phyloP scores from a whole-genome alignment of 2,113 vertebrate species.

The Eretmochelys imbricata region DNA sequence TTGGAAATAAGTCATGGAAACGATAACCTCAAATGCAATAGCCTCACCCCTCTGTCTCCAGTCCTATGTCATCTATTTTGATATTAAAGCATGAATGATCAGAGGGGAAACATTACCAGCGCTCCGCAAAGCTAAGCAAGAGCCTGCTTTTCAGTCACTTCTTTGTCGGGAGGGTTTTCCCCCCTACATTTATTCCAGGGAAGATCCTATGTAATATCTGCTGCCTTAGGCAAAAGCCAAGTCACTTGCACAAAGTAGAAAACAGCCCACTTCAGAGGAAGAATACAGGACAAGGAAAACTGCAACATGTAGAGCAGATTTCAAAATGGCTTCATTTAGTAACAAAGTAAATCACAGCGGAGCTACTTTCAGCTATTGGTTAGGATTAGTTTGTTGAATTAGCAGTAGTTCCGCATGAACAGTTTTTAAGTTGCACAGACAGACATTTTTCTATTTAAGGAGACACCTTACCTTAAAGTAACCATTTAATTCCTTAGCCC shows the following conservation, averaged over 20 bases:
- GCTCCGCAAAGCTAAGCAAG: not conserved
- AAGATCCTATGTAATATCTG: no score
- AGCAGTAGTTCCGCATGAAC: fast-evolving
- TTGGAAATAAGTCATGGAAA: fast-evolving
- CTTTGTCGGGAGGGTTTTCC: not conserved
- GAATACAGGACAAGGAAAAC: not conserved
- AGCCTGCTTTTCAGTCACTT: not conserved
- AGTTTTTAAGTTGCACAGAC: fast-evolving
- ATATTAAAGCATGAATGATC: not conserved
- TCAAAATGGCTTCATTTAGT: not conserved
- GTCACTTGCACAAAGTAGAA: not conserved
- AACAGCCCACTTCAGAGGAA: not conserved
- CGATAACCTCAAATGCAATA: not conserved
- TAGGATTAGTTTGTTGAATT: not conserved
- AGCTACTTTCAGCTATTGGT: not conserved
- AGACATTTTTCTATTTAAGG: not conserved
- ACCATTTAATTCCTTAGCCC: not conserved
- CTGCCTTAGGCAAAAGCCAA: not conserved
- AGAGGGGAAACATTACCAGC: not conserved
- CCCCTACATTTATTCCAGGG: not conserved
- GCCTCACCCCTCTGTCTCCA: not conserved
- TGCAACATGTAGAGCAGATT: not conserved
- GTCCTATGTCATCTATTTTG: not conserved
- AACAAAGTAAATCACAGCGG: not conserved
- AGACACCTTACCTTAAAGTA: not conserved